Conservation (phyloP, 2,113 vertebrate species). For the Toxotes chatareus region DNA sequence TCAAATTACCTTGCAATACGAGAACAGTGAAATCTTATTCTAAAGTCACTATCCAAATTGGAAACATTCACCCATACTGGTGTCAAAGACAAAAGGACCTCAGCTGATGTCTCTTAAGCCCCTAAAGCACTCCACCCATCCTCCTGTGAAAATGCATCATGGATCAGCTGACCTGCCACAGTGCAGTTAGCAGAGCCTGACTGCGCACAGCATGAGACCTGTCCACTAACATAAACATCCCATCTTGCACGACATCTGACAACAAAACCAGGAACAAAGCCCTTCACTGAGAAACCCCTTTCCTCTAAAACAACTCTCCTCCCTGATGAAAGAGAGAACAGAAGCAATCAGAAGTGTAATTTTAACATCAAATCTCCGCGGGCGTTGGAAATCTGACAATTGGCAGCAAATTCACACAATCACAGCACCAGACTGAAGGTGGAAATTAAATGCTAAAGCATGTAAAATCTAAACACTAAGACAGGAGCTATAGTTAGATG, state of each 20-base stretch:
- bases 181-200: conserved; percentile 42
- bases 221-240: conserved; percentile 43
- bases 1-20: conserved; percentile 44
- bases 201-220: conserved; percentile 44
- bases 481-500: conserved; percentile 22
- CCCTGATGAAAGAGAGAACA: not conserved
- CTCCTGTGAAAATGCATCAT: conserved; percentile 4
- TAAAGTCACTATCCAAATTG: conserved; percentile 15
- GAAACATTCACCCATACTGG: conserved; percentile 14
- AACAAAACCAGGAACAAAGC: not conserved
- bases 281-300: not conserved
- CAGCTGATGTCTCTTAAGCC: not conserved
- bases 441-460: conserved; percentile 46
- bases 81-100: conserved; percentile 31
- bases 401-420: conserved; percentile 56
- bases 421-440: conserved; percentile 24
- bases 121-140: not conserved
- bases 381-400: conserved; percentile 29
- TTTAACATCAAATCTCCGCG: conserved; percentile 33
- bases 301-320: conserved; percentile 22
- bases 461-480: conserved; percentile 42
- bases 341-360: conserved; percentile 40
- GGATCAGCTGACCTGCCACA: conserved; percentile 52
- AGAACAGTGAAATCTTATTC: conserved; percentile 45
- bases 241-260: conserved; percentile 7